These are phyloP conservation scores for Trachymyrmex cornetzi DNA, from an alignment of 1,140 invertebrate genomes.

Conservation along the genomic window DNA sequence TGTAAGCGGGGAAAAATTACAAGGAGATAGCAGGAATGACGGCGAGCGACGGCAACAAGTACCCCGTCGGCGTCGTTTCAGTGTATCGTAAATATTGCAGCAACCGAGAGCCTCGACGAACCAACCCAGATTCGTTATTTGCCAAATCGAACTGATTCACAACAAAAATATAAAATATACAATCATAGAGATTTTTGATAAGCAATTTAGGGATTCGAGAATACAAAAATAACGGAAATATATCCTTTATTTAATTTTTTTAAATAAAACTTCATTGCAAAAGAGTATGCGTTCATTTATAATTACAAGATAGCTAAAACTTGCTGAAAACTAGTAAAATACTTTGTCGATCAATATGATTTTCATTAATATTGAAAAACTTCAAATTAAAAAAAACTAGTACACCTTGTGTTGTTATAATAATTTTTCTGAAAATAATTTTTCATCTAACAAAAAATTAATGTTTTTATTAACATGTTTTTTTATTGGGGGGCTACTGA, in stretches of 20 bases:
- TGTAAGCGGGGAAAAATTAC: slow-evolving; percentile 61
- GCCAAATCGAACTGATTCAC: background rate
- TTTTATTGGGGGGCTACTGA: slow-evolving; percentile 7
- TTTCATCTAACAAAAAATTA: background rate
- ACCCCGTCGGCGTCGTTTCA: slow-evolving; percentile 75
- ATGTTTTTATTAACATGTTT: background rate
- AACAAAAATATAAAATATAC: background rate
- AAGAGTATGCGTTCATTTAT: background rate
- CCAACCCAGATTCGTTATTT: slow-evolving; percentile 7
- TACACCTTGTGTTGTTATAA: background rate
- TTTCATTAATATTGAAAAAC: background rate
- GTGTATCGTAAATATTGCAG: slow-evolving; percentile 70
- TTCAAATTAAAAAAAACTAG: background rate
- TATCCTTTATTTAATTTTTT: background rate
- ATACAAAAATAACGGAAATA: background rate
- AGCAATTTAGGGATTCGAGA: background rate
- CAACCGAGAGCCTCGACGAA: slow-evolving; percentile 27
- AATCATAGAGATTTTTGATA: background rate
- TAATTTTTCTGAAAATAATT: slow-evolving; percentile 1
- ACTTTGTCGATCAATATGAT: background rate
- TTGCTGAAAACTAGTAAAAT: background rate
- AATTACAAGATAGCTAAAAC: background rate
- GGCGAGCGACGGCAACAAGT: slow-evolving; percentile 78
- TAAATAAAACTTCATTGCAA: background rate
- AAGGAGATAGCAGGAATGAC: slow-evolving; percentile 42